Percentiles rank a stretch among this genome's conserved stretches.
phyloP scores from a whole-genome alignment of 1,140 invertebrate genomes.

The Calosoma granatense region DNA sequence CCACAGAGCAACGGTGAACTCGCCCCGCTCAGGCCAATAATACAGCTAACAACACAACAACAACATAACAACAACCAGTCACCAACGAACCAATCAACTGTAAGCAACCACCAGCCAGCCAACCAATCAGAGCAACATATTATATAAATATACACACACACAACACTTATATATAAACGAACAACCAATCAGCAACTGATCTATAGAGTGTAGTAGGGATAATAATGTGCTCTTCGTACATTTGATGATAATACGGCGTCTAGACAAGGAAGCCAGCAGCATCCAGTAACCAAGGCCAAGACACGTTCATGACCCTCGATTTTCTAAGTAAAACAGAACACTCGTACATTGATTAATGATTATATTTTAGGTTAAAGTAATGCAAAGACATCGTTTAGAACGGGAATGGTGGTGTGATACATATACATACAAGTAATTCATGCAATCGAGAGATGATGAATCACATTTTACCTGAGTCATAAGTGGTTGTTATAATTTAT shows the following conservation, averaged over 20 bases:
- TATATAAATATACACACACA: background rate
- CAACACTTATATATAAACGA: background rate
- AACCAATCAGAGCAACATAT: background rate
- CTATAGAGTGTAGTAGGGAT: background rate
- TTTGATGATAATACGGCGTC: too few species aligned
- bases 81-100: background rate
- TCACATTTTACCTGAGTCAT: background rate
- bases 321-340: too few species aligned
- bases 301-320: too few species aligned
- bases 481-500: background rate
- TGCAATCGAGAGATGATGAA: too few species aligned
- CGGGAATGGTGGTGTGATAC: background rate
- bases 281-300: too few species aligned
- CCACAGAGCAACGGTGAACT: constrained; percentile 4
- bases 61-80: background rate
- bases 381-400: too few species aligned
- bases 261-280: background rate
- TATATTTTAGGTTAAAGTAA: too few species aligned
- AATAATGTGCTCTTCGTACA: too few species aligned
- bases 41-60: background rate
- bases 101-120: background rate
- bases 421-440: too few species aligned
- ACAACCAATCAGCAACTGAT: background rate
- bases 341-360: too few species aligned
- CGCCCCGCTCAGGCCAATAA: background rate